A percentile compares a stretch with the other conserved stretches of the same genome.
Conservation (phyloP, 2,888 invertebrate species). For the Dicranocentrus wangi region DNA sequence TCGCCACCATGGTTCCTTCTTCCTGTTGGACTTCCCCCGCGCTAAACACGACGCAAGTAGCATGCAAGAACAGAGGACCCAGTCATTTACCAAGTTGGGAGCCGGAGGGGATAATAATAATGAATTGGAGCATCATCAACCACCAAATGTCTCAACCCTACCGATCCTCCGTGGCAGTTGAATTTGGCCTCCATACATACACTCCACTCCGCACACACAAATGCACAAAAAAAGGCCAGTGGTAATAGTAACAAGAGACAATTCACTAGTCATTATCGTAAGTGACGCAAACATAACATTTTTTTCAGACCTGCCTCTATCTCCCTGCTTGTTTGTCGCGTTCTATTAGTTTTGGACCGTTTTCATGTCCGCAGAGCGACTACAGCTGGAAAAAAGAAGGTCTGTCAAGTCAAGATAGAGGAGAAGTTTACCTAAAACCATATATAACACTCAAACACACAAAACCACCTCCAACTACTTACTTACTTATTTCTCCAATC, state of each 20-base stretch:
- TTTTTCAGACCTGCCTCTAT: conserved; percentile 26
- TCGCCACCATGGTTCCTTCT: too few species aligned
- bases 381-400: not conserved
- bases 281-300: conserved; percentile 42
- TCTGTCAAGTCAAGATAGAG: conserved; percentile 11
- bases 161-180: too few species aligned
- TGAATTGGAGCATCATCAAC: too few species aligned
- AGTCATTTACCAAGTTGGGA: too few species aligned
- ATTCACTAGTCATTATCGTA: conserved; percentile 33
- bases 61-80: too few species aligned
- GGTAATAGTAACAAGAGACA: conserved; percentile 28
- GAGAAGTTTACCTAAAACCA: not conserved
- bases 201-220: too few species aligned
- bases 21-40: too few species aligned
- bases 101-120: too few species aligned
- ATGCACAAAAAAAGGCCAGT: too few species aligned
- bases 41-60: too few species aligned
- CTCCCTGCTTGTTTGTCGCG: conserved; percentile 5
- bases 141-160: too few species aligned
- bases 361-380: not conserved
- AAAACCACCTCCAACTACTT: not conserved
- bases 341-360: conserved; percentile 17
- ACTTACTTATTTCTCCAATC: not conserved
- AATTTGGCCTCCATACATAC: too few species aligned
- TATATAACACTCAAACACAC: conserved; percentile 9